Conservation (phyloP, 2,797 vertebrate species). For the Nyctalus aviator region DNA sequence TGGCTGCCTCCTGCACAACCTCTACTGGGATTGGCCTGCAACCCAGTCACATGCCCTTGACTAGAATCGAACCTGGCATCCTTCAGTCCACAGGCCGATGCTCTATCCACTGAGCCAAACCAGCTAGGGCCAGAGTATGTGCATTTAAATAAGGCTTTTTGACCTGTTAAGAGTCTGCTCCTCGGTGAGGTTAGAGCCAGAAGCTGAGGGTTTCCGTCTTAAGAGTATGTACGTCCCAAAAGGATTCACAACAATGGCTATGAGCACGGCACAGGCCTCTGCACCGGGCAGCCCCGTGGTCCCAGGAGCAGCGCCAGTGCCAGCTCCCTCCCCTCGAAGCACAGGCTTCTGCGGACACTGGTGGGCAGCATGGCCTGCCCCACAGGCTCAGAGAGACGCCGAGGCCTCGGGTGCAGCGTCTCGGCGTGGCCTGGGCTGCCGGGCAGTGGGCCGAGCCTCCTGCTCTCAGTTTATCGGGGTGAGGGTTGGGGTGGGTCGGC, state of each 20-base stretch:
- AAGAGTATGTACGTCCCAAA: too few relatives aligned
- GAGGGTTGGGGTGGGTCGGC: background rate
- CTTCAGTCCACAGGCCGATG: background rate
- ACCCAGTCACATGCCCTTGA: background rate
- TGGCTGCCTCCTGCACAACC: background rate
- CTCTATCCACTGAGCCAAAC: background rate
- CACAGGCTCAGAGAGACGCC: background rate
- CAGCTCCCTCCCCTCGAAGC: background rate
- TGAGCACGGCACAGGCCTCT: too few relatives aligned
- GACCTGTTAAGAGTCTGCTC: background rate
- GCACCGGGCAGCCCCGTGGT: too few relatives aligned
- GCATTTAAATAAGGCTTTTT: background rate
- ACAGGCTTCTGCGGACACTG: background rate
- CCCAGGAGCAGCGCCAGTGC: accelerated
- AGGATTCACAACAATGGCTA: accelerated
- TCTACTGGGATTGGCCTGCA: background rate
- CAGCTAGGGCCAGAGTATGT: background rate
- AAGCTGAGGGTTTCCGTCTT: accelerated
- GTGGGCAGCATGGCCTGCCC: background rate
- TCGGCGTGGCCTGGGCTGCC: background rate
- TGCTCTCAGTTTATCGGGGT: background rate
- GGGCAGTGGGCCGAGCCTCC: too few relatives aligned
- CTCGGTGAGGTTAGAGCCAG: background rate
- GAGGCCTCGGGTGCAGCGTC: accelerated
- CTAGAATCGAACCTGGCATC: background rate